These are phyloP conservation scores for Chrysolina americana DNA, from an alignment of 2,888 invertebrate species.

Conservation along the genomic window DNA sequence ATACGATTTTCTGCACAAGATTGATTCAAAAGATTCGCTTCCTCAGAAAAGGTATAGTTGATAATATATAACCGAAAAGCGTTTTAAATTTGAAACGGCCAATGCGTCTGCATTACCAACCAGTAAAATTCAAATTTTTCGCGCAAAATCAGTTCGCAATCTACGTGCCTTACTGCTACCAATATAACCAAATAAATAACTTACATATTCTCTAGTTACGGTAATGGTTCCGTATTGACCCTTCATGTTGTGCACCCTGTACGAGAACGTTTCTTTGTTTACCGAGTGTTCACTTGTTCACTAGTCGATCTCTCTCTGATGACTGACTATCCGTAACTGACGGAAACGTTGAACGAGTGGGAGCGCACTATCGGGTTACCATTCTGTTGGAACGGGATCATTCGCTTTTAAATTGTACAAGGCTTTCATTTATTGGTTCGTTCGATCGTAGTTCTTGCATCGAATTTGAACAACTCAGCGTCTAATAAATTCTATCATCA, in stretches of 20 bases:
- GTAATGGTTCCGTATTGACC: conserved; percentile 47
- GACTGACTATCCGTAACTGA: conserved; percentile 36
- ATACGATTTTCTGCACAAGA: too few species aligned
- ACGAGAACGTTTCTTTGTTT: conserved; percentile 9
- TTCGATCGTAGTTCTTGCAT: too few species aligned
- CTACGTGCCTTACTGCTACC: neutral
- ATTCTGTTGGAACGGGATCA: conserved; percentile 3
- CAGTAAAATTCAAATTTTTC: conserved; percentile 1
- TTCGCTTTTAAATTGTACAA: neutral
- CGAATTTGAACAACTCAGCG: too few species aligned
- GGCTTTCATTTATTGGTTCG: neutral
- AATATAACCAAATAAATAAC: conserved; percentile 29
- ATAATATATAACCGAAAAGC: too few species aligned
- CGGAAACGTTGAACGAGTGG: conserved; percentile 22
- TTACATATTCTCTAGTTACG: conserved; percentile 38
- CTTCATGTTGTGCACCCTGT: conserved; percentile 38
- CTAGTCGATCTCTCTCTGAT: conserved; percentile 23
- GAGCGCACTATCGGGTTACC: neutral
- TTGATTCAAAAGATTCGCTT: neutral
- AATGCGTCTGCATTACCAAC: neutral
- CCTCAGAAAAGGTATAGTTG: neutral
- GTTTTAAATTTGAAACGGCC: neutral
- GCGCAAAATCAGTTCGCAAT: neutral
- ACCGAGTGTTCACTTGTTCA: conserved; percentile 17
- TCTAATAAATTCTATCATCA: too few species aligned